Base-by-base conservation (phyloP, 64 coral and sea anemone genomes). In the Montipora foliosa region DNA sequence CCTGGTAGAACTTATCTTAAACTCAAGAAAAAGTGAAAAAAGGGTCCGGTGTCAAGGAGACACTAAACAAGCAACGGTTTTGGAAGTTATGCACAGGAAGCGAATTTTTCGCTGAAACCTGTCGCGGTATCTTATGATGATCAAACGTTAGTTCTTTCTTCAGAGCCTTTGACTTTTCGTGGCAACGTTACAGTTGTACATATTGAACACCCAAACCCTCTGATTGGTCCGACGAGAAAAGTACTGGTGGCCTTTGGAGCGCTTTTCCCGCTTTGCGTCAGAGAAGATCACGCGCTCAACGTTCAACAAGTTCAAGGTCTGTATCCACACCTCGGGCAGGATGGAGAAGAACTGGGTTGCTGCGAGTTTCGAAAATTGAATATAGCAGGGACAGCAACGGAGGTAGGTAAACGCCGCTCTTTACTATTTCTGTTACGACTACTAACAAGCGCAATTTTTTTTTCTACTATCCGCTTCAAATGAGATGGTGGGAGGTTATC, bases 251-350 rank as follows among this genome's bases (percentile, higher is more conserved):
- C 67, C 17, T 46, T 80, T 2, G 91, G 91, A 67, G 91, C 82
- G 45, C 57, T 93, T 17, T 80, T 79, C 80, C 91, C 91, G 58
- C 91, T 83, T 1, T 93, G 91, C 57, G 79, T 93, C 8, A 87
- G 91, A 44, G 74, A 87, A n/a, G 83, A 93, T 17, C 50, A 93
- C 47, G 13, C 60, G 9, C 15, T 84, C 48, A 88, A 87, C n/a
- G 74, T 78, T 6, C 53, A 67, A 45, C 59, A 74, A 44, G 46
- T 85, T 1, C 74, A 62, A 19, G 8, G 74, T 77, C 72, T 70
- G 68, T 25, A 80, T 51, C 69, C 48, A 21, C 67, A 48, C n/a
- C 29, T n/a, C 6, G 53, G 16, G 6, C 11, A n/a, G 22, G 44
- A 16, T 19, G 77, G n/a, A 70, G 75, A 78, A 71, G 77, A 3